Percentiles rank a stretch among this genome's conserved stretches.
Conservation (phyloP, 2,113 vertebrate species). For the Corvus moneduloides region DNA sequence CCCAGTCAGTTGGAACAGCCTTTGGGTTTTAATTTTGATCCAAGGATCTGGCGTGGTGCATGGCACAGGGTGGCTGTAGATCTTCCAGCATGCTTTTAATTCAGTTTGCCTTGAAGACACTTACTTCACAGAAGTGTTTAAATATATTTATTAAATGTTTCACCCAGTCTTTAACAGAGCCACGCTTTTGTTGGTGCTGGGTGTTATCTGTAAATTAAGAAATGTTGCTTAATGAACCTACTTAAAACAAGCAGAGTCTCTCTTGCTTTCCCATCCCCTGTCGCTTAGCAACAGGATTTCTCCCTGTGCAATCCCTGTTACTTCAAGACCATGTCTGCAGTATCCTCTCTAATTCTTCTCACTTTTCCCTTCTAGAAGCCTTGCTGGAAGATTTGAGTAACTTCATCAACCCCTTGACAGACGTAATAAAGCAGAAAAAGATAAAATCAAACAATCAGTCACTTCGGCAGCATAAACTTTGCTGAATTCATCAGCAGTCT, state of each 20-base stretch:
- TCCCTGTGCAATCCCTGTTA: background rate
- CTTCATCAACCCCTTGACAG: constrained; percentile 23
- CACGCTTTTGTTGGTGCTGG: background rate
- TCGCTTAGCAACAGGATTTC: constrained; percentile 52
- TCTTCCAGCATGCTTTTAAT: background rate
- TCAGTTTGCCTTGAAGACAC: background rate
- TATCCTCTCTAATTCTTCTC: background rate
- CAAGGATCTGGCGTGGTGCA: background rate
- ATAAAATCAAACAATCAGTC: constrained; percentile 5
- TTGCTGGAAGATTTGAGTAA: background rate
- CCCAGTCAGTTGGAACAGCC: background rate
- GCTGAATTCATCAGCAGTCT: background rate
- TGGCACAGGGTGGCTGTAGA: background rate
- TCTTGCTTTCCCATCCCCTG: background rate
- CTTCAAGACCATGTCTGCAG: background rate
- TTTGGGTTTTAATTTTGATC: background rate
- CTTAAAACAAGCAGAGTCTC: background rate
- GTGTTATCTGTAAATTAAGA: constrained; percentile 37
- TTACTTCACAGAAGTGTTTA: background rate
- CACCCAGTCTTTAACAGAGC: background rate
- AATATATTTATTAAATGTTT: background rate
- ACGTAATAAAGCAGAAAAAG: background rate
- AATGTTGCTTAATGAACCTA: constrained; percentile 30
- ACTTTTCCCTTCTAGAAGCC: background rate
- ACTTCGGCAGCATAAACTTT: background rate